These are phyloP conservation scores for Aleiodes leptofemur DNA, from an alignment of 2,888 invertebrate genomes.

Conservation along the genomic window DNA sequence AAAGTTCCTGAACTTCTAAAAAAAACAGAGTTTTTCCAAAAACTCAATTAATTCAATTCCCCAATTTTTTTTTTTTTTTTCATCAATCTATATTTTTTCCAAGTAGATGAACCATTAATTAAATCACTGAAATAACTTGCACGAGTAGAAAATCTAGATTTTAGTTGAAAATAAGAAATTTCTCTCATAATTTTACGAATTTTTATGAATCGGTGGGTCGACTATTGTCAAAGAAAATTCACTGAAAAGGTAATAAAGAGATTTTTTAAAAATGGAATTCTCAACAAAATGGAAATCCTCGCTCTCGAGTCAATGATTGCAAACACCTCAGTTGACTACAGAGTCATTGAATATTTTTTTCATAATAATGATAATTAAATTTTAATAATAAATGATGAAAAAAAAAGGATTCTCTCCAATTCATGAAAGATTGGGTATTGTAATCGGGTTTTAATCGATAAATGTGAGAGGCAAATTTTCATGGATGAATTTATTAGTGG, in stretches of 20 bases:
- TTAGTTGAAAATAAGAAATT: not conserved
- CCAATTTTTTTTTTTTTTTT: slow-evolving; percentile 5
- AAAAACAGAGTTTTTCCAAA: not conserved
- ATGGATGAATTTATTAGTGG: slow-evolving; percentile 22
- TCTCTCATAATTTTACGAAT: not conserved
- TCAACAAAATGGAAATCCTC: not conserved
- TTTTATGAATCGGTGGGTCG: slow-evolving; percentile 28
- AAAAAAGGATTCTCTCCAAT: not conserved
- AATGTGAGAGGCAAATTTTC: not conserved
- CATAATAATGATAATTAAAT: not conserved
- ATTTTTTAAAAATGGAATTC: too few relatives aligned
- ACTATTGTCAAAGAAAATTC: too few relatives aligned
- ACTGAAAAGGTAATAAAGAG: not conserved
- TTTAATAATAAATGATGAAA: not conserved
- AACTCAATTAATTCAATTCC: too few relatives aligned
- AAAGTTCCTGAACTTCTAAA: not conserved
- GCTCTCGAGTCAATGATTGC: slow-evolving; percentile 22
- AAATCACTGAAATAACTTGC: slow-evolving; percentile 5
- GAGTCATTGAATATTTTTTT: not conserved
- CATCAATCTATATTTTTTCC: not conserved
- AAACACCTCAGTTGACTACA: not conserved
- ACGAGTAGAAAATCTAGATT: slow-evolving; percentile 32
- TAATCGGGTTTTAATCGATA: slow-evolving; percentile 15
- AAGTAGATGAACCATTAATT: slow-evolving; percentile 17
- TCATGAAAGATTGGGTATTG: slow-evolving; percentile 11